Evolutionary conservation across 2,888 invertebrate species (phyloP), one percentile per base, ranked within the genome.

Genomic region (Bruchidius siliquastri): DNA sequence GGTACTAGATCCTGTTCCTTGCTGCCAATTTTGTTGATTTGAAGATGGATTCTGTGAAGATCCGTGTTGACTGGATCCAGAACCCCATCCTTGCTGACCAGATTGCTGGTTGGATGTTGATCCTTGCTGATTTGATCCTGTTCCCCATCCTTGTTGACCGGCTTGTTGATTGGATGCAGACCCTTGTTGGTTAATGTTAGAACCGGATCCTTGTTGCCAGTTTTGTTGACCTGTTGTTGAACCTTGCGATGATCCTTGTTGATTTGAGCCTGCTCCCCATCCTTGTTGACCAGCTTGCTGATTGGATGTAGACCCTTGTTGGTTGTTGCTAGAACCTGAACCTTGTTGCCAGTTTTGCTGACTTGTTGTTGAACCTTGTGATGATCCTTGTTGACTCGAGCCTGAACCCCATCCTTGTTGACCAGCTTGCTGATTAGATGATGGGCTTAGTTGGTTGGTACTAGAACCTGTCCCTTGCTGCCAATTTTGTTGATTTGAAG

Each of bases 401-500:
- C n/a, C n/a, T n/a, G n/a, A n/a, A 67, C 30, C 68, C 2, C 71
- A 75, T 67, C 76, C 76, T 72, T 76, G 76, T 71, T 67, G 76
- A 74, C 70, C 18, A 72, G 49, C 70, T 73, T 77, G 77, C 66
- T 75, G 74, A 72, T 73, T 77, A 30, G 76, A 68, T 26, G 74
- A 73, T 22, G 76, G 70, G 49, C 72, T 72, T 71, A 76, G 77
- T 66, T 72, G 66, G 49, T 22, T 72, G 0, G 71, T 68, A 70
- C 22, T 66, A 0, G 67, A 1, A 3, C 21, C 21, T 8, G 72
- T 72, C 2, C 70, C 72, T 22, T 72, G 73, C 68, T 73, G 73
- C n/a, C 13, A 82, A 82, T 75, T 74, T 80, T 72, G 68, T 68
- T 68, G 68, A 68, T 68, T 68, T 6, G 68, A 81, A 79, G 32